Conservation (phyloP, 2,888 invertebrate genomes). For the Dusona sp. region DNA sequence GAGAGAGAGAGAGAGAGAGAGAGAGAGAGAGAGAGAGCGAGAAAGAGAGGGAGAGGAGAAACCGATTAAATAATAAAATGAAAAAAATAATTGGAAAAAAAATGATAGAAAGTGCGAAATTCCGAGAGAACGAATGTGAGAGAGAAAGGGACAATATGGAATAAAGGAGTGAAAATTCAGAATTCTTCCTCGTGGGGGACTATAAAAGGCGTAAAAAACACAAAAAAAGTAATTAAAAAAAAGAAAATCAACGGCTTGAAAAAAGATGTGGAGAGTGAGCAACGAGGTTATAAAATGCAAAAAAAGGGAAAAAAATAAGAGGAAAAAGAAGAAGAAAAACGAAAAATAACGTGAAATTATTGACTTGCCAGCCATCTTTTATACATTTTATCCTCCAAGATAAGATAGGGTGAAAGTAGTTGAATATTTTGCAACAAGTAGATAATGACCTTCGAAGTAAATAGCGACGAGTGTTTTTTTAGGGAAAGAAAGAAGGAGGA, state of each 20-base stretch:
- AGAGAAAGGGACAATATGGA: constrained; percentile 48
- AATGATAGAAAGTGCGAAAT: constrained; percentile 32
- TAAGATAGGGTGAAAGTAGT: constrained; percentile 83
- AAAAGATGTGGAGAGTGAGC: constrained; percentile 16
- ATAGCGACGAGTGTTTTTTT: constrained; percentile 62
- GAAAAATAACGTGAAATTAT: constrained; percentile 70
- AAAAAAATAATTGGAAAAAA: background rate
- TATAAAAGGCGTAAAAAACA: constrained; percentile 35
- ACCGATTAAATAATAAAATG: background rate
- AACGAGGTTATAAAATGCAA: constrained; percentile 48
- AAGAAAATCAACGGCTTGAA: constrained; percentile 48
- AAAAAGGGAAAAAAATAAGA: constrained; percentile 50
- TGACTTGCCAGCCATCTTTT: constrained; percentile 85
- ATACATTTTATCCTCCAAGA: constrained; percentile 83
- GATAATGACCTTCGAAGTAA: constrained; percentile 76
- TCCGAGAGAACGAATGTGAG: constrained; percentile 44
- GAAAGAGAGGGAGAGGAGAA: background rate
- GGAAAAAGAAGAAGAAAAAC: constrained; percentile 51
- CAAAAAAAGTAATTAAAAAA: constrained; percentile 11
- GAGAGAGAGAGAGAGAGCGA: background rate
- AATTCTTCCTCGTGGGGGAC: constrained; percentile 82
- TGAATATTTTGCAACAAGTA: constrained; percentile 84
- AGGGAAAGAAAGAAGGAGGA: constrained; percentile 29
- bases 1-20: constrained; percentile 51
- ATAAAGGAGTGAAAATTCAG: constrained; percentile 63